A percentile compares a stretch with the other conserved stretches of the same genome.
Conservation (phyloP, 2,797 vertebrate genomes). For the Chelmon rostratus region DNA sequence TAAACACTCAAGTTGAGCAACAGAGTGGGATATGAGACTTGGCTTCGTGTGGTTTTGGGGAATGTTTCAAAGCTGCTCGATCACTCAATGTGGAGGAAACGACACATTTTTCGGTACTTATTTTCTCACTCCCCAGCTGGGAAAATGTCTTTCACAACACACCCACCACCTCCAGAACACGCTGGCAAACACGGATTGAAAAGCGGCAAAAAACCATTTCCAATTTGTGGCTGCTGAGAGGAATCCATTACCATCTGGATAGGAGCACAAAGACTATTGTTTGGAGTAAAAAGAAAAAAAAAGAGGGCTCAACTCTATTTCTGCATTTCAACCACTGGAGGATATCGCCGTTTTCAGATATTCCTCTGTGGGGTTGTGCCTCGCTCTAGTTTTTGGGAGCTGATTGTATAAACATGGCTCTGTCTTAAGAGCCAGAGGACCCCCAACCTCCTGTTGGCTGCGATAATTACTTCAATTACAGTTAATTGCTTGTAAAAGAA, state of each 20-base stretch:
- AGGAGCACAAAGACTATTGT: slow-evolving; percentile 70
- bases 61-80: slow-evolving; percentile 19
- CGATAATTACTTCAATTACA: slow-evolving; percentile 41
- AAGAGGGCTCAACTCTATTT: slow-evolving; percentile 7
- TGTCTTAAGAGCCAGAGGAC: slow-evolving; percentile 12
- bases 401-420: slow-evolving; percentile 36
- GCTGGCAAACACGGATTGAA: slow-evolving; percentile 61
- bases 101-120: slow-evolving; percentile 33
- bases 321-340: slow-evolving; percentile 28
- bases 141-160: slow-evolving; percentile 66
- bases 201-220: slow-evolving; percentile 44
- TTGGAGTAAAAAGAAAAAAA: slow-evolving; percentile 37
- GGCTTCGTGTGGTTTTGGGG: slow-evolving; percentile 17
- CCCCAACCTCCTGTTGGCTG: slow-evolving; percentile 31
- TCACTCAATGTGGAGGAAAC: slow-evolving; percentile 26
- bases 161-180: slow-evolving; percentile 48
- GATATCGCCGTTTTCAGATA: slow-evolving; percentile 37
- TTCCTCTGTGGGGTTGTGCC: not conserved
- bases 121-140: slow-evolving; percentile 25
- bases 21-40: not conserved
- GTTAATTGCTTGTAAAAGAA: slow-evolving; percentile 23
- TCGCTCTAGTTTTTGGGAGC: slow-evolving; percentile 14
- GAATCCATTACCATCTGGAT: slow-evolving; percentile 63
- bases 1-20: not conserved
- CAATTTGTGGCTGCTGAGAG: slow-evolving; percentile 54